Evolutionary conservation across 2,113 vertebrate species (phyloP), one percentile per base, ranked within the genome.

Genomic region (Suricata suricatta): DNA sequence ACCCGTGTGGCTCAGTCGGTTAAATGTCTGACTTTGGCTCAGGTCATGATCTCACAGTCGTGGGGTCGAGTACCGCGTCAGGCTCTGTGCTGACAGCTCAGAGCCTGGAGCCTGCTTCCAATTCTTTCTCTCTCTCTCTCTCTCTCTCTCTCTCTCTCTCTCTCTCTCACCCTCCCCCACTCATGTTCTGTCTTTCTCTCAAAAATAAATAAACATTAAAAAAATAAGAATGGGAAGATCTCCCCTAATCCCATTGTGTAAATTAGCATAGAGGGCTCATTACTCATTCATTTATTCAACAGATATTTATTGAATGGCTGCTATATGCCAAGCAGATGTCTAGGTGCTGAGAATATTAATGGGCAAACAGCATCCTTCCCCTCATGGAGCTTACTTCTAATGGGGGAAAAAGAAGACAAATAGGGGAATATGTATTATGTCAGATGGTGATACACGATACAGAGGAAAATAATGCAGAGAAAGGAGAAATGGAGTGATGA

Each of bases 391-490:
- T 92, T 94, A 84, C 63, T 94, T 95, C 41, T 77, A 95, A 23
- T 77, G 57, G 33, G 5, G 16, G 25, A 79, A 44, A 93, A 91
- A 90, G 52, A 13, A 94, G 86, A 88, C 76, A 69, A 85, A 95
- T 72, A 87, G n/a, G 66, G 17, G 82, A 96, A 11, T 63, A 38
- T 68, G 4, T 68, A 72, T 76, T 79, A 52, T 88, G 41, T 81
- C 57, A 33, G 47, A 80, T 57, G 29, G 25, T 66, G 35, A 68
- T 60, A 86, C 68, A 35, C 66, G 25, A 71, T 38, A 76, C 4
- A 63, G 29, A 90, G 54, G 91, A 93, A 93, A 95, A 64, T 74
- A 88, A 95, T 25, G 60, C 54, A 93, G 35, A 90, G 33, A 87
- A 95, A 8, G 33, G 64, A 52, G 2, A 35, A 41, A 38, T 88